phyloP scores from a whole-genome alignment of 2,113 vertebrate species.

The Girardinichthys multiradiatus region DNA sequence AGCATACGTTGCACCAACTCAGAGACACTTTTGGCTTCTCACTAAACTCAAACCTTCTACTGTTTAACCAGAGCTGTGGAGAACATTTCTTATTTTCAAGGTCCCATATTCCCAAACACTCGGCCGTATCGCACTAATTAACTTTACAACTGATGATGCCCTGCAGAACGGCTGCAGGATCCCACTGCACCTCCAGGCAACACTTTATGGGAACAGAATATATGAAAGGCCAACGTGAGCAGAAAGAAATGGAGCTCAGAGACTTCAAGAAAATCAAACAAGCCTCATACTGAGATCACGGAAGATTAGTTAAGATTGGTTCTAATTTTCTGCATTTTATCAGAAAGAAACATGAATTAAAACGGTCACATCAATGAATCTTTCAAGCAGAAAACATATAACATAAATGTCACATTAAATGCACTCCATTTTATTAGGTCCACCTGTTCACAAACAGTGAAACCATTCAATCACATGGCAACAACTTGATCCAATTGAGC shows the following conservation, averaged over 20 bases:
- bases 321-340: too few species aligned
- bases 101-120: neutral
- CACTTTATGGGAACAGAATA: neutral
- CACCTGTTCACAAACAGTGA: neutral
- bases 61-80: neutral
- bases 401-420: too few species aligned
- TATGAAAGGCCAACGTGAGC: neutral
- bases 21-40: too few species aligned
- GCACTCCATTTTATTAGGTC: neutral
- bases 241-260: neutral
- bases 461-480: too few species aligned
- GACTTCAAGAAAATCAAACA: too few species aligned
- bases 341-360: too few species aligned
- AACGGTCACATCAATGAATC: too few species aligned
- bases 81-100: neutral
- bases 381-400: too few species aligned
- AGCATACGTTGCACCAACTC: neutral
- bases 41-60: too few species aligned
- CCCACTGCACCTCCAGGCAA: neutral
- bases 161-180: neutral
- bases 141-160: neutral
- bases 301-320: too few species aligned
- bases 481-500: too few species aligned
- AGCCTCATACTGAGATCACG: too few species aligned
- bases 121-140: constrained; percentile 9